Base-by-base conservation (phyloP, 2,113 vertebrate species). In the Mixornis gularis region DNA sequence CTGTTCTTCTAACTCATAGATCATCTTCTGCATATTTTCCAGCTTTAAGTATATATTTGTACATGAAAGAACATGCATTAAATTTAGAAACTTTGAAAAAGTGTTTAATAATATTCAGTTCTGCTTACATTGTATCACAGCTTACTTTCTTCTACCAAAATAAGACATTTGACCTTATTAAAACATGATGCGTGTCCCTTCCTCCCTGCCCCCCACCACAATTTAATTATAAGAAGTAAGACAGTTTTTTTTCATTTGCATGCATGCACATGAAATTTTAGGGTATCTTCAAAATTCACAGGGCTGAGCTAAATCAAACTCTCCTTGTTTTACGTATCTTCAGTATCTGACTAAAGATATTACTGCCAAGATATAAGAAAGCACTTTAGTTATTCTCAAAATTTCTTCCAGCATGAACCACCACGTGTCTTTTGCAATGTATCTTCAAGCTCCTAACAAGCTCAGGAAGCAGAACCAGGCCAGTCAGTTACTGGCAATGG, bases 1-100 rank as follows among this genome's bases (percentile, higher is more conserved):
- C 89, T 99, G 99, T 96, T 99, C 99, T 96, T 99, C 99, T 89
- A 99, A 98, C 79, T 99, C 98, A 95, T 99, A 99, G 86, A 99
- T 98, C 96, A 98, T 98, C 97, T 99, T 99, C 95, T 99, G 98
- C 95, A 99, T 98, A 96, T 98, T 99, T 98, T 99, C 99, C 97
- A 99, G 94, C 99, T 99, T 93, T 92, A 96, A 83, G 96, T 73
- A 90, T 59, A 79, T 88, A 87, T 97, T 96, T 29, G 78, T 49
- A 94, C 89, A 94, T 60, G 90, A 86, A 95, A 93, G 27, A 87
- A 89, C 65, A 94, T 44, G 59, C 71, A 71, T 87, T 95, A 94
- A 30, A 76, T 89, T 87, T 51, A 8, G 68, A 38, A 60, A 91
- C 12, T 40, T 91, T 2, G 3, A 51, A 73, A 79, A 79, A 44